phyloP scores from a whole-genome alignment of 1,140 invertebrate genomes.

The Chelonus insularis region DNA sequence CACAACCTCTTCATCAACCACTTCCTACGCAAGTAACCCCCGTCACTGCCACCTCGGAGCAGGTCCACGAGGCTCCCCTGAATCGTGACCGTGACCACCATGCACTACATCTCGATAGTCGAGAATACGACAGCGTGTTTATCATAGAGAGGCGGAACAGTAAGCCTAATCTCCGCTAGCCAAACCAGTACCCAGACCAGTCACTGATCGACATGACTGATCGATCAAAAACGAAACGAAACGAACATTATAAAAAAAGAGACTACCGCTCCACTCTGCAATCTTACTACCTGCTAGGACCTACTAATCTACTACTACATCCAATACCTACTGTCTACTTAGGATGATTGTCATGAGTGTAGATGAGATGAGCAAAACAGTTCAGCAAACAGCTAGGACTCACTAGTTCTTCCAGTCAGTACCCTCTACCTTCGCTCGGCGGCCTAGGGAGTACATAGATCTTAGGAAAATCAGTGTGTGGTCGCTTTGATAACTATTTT shows the following conservation, averaged over 20 bases:
- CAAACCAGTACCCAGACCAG: constrained; percentile 41
- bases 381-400: constrained; percentile 60
- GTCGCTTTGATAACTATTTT: too few relatives aligned
- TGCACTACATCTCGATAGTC: constrained; percentile 62
- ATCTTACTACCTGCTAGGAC: constrained; percentile 50
- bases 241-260: constrained; percentile 21
- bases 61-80: constrained; percentile 58
- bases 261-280: constrained; percentile 32
- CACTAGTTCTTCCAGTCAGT: constrained; percentile 60
- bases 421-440: constrained; percentile 54
- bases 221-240: constrained; percentile 34
- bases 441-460: constrained; percentile 62
- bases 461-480: constrained; percentile 20
- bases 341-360: constrained; percentile 61
- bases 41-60: constrained; percentile 57
- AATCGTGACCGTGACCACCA: constrained; percentile 61
- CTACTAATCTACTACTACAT: constrained; percentile 46
- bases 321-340: constrained; percentile 56
- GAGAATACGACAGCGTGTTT: constrained; percentile 76
- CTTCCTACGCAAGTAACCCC: constrained; percentile 61
- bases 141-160: constrained; percentile 74
- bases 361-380: constrained; percentile 59
- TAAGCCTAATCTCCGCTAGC: constrained; percentile 65
- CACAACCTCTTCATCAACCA: constrained; percentile 61
- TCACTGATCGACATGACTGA: constrained; percentile 39